Percentiles rank a stretch among this genome's conserved stretches.
Conservation (phyloP, 2,797 vertebrate species). For the Momotus momota region DNA sequence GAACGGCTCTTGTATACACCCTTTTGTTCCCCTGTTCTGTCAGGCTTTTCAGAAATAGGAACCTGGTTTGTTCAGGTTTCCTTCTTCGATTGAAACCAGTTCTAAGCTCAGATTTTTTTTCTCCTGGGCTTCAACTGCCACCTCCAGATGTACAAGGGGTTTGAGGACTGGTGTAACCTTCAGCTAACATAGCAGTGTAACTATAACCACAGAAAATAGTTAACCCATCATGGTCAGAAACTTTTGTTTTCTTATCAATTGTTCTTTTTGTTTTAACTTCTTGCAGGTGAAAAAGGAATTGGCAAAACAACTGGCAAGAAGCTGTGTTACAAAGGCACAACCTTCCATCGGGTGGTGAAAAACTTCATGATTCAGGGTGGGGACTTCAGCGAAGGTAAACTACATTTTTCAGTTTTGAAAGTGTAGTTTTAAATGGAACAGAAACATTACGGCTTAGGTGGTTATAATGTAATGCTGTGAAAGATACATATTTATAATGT, state of each 20-base stretch:
- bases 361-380: conserved; percentile 99
- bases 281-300: conserved; percentile 92
- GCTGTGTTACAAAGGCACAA: conserved; percentile 97
- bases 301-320: conserved; percentile 97
- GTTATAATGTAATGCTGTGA: no score
- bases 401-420: background rate
- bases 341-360: conserved; percentile 99
- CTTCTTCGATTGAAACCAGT: background rate
- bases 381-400: conserved; percentile 97
- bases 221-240: background rate
- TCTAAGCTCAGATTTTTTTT: background rate
- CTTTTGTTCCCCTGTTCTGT: background rate
- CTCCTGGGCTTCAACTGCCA: background rate
- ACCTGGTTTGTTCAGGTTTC: background rate
- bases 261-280: background rate
- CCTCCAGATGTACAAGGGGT: background rate
- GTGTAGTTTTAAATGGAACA: background rate
- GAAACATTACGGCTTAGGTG: fast-evolving
- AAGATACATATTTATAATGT: no score
- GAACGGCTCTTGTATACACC: background rate
- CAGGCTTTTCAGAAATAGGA: background rate
- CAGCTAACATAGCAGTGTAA: background rate
- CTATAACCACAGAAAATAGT: background rate
- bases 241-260: background rate
- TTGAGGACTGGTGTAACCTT: background rate